These are phyloP conservation scores for Holothuria glaberrima DNA, from an alignment of 35 echinoderm and acorn worm species.

Conservation along the genomic window DNA sequence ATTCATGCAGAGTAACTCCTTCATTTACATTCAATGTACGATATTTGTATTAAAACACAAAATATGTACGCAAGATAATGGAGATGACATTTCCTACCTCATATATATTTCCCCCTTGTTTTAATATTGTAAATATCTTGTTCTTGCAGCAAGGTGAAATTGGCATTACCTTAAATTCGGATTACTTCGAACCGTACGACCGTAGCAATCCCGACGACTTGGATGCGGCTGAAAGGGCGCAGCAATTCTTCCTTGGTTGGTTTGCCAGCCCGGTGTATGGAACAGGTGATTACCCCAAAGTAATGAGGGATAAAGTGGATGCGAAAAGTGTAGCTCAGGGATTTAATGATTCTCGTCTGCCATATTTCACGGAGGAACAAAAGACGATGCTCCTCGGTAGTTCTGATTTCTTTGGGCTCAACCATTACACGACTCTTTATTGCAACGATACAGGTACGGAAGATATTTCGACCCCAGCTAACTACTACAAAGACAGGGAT, in stretches of 20 bases:
- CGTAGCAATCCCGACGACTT: constrained; percentile 48
- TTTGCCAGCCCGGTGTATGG: constrained; percentile 78
- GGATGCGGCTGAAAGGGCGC: constrained; percentile 66
- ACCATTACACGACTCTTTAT: constrained; percentile 65
- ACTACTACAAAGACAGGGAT: constrained; percentile 67
- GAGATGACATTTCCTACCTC: no score
- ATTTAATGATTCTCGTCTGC: constrained; percentile 67
- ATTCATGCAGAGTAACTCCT: no score
- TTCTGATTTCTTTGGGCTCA: constrained; percentile 74
- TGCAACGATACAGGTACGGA: not conserved
- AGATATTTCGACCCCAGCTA: not conserved
- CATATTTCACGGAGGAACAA: constrained; percentile 80
- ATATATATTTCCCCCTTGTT: no score
- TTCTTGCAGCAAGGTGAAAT: constrained; percentile 66
- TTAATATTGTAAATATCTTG: no score
- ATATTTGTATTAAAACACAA: no score
- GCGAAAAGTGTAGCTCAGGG: constrained; percentile 71
- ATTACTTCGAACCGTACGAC: constrained; percentile 69
- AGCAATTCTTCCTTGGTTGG: constrained; percentile 87
- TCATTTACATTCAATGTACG: no score
- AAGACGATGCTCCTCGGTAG: constrained; percentile 64
- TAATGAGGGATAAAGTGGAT: constrained; percentile 83
- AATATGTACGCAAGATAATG: no score
- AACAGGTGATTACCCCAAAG: constrained; percentile 86
- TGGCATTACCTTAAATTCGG: constrained; percentile 84